Evolutionary conservation across 1,140 invertebrate genomes (phyloP), one percentile per base, ranked within the genome.

Genomic region (Atta colombica): DNA sequence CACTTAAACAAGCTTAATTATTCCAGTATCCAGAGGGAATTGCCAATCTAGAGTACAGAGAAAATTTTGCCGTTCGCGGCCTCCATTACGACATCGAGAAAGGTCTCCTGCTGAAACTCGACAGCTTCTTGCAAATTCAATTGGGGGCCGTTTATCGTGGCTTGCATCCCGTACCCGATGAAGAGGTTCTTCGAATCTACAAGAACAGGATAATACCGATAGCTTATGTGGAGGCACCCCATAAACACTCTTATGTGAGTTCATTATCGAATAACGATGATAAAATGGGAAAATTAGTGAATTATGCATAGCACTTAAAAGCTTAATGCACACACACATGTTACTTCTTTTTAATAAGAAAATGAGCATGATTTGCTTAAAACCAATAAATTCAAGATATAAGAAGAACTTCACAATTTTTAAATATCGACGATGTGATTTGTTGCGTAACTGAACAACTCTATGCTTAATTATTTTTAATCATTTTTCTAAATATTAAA

Each of bases 81-180:
- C 96, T 99, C 8, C 99, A 99, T 96, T 99, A 99, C 96, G 99
- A 99, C 94, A 98, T 99, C 92, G 98, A 98, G 94, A 99, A 99
- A 95, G 99, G 99, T 49, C 95, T 99, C n/a, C 95, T 99, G 18
- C 96, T 99, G 89, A 99, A 99, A 95, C 96, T 99, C 89, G 99
- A 99, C 96, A 98, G 98, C 21, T 99, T 99, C 95, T 96, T 99
- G 88, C 98, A 99, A 96, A 99, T 99, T 90, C 99, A 99, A 95
- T 96, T 99, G 93, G 99, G 98, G 55, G 97, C 98, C 51, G 99
- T 99, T n/a, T 99, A 99, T 94, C 96, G 98, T 91, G 98, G 99
- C 7, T 94, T 98, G 18, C 97, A 97, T 87, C 97, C 97, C 16
- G 96, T 99, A 0, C 96, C 97, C 21, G 97, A 98, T 92, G 97